A percentile compares a stretch with the other conserved stretches of the same genome.
phyloP scores from a whole-genome alignment of 2,113 vertebrate species.

The Leptobrachium leishanense region DNA sequence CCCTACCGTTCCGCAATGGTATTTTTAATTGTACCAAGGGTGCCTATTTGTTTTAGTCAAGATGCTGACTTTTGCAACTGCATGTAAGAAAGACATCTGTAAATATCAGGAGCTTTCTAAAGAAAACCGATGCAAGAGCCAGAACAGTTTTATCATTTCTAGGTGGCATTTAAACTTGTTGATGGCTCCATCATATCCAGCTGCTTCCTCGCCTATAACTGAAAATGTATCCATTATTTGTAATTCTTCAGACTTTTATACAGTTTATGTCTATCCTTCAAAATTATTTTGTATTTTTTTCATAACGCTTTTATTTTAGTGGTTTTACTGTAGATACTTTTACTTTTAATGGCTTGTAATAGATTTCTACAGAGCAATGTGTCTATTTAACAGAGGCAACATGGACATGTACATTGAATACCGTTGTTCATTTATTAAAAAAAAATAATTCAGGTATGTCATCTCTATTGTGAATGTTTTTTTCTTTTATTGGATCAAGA shows the following conservation, averaged over 20 bases:
- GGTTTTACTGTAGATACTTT: conserved; percentile 12
- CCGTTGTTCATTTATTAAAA: conserved; percentile 7
- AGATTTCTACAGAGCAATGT: conserved; percentile 7
- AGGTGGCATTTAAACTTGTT: neutral
- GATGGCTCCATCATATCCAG: neutral
- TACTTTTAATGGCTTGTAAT: conserved; percentile 10
- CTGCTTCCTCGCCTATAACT: conserved; percentile 11
- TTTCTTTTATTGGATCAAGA: conserved; percentile 30
- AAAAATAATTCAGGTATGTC: conserved; percentile 22
- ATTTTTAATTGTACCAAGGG: no score
- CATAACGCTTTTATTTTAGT: neutral
- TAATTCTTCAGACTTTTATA: neutral
- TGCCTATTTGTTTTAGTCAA: no score
- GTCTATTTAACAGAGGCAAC: neutral
- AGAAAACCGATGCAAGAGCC: no score
- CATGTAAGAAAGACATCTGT: no score
- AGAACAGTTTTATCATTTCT: neutral
- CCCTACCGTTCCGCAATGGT: no score
- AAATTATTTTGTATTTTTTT: conserved; percentile 1
- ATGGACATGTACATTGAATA: conserved; percentile 8
- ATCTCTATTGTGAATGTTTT: conserved; percentile 41
- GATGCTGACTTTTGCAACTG: no score
- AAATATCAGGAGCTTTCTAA: no score
- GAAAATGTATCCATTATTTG: conserved; percentile 9
- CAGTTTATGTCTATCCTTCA: neutral